A percentile compares a stretch with the other conserved stretches of the same genome.
Conservation (phyloP, 2,888 invertebrate species). For the Eurytoma californica region DNA sequence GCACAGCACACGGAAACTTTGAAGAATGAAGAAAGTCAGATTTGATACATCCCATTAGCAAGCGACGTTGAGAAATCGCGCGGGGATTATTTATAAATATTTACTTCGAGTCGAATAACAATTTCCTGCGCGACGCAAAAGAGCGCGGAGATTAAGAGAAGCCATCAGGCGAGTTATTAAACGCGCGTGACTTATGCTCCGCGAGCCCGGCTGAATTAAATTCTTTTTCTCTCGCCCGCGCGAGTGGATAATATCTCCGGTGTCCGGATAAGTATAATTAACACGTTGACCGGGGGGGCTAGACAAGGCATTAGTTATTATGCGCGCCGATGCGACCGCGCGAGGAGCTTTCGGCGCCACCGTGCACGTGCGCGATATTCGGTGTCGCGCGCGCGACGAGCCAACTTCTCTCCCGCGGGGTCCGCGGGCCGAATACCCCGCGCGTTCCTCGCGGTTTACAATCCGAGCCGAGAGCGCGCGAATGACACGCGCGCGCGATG, state of each 20-base stretch:
- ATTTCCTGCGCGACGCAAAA: conserved; percentile 17
- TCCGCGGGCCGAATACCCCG: background rate
- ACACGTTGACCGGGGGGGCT: conserved; percentile 45
- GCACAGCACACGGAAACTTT: background rate
- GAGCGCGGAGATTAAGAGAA: conserved; percentile 33
- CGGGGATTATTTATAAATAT: conserved; percentile 35
- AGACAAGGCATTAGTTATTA: conserved; percentile 51
- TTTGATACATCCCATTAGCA: conserved; percentile 26
- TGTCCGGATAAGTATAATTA: conserved; percentile 48
- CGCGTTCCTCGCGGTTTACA: conserved; percentile 13
- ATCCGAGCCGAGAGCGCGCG: background rate
- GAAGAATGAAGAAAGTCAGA: background rate
- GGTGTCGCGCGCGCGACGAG: background rate
- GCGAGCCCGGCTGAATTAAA: conserved; percentile 37
- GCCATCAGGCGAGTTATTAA: conserved; percentile 41
- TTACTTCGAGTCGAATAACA: conserved; percentile 40
- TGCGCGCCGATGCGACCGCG: conserved; percentile 20
- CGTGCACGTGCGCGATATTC: conserved; percentile 1
- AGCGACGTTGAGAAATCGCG: conserved; percentile 26
- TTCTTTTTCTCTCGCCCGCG: conserved; percentile 31
- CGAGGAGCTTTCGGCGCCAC: no score
- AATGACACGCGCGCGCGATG: background rate
- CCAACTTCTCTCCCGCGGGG: background rate
- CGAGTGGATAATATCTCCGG: conserved; percentile 11
- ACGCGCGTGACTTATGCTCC: conserved; percentile 39